These are phyloP conservation scores for rat (Rattus norvegicus) DNA, from an alignment of 2,113 vertebrate genomes.

Conservation along the genomic window DNA sequence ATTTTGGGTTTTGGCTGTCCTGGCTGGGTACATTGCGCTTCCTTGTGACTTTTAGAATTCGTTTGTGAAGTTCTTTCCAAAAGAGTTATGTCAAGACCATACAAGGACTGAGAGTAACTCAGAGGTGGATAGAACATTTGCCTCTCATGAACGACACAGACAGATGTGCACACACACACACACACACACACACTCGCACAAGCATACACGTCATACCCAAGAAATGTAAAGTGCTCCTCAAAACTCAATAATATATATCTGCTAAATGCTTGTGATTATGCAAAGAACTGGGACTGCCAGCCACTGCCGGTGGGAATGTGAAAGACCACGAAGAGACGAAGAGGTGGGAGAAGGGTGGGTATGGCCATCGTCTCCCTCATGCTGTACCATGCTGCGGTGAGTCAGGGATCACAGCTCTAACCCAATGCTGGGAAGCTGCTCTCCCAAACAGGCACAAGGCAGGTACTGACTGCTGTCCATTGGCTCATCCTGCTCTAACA, in stretches of 20 bases:
- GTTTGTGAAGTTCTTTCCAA: constrained; percentile 28
- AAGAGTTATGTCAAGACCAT: background rate
- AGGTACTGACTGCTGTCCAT: background rate
- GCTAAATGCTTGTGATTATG: background rate
- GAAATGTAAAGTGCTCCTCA: background rate
- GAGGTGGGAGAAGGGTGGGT: background rate
- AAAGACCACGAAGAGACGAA: background rate
- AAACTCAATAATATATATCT: constrained; percentile 36
- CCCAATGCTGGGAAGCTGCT: background rate
- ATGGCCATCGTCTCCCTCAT: background rate
- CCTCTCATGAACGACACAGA: background rate
- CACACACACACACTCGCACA: too few species aligned
- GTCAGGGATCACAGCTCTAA: background rate
- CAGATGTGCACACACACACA: background rate
- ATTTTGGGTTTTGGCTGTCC: background rate
- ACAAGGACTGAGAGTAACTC: background rate
- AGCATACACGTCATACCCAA: background rate
- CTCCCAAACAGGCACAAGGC: background rate
- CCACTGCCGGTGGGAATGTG: background rate
- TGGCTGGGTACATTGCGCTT: background rate
- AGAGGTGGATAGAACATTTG: background rate
- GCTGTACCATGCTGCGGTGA: background rate
- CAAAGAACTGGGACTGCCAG: background rate
- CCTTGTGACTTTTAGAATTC: constrained; percentile 1
- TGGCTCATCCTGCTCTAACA: background rate